A percentile compares a stretch with the other conserved stretches of the same genome.
phyloP scores from a whole-genome alignment of 2,113 vertebrate genomes.

The Psilopogon haemacephalus region DNA sequence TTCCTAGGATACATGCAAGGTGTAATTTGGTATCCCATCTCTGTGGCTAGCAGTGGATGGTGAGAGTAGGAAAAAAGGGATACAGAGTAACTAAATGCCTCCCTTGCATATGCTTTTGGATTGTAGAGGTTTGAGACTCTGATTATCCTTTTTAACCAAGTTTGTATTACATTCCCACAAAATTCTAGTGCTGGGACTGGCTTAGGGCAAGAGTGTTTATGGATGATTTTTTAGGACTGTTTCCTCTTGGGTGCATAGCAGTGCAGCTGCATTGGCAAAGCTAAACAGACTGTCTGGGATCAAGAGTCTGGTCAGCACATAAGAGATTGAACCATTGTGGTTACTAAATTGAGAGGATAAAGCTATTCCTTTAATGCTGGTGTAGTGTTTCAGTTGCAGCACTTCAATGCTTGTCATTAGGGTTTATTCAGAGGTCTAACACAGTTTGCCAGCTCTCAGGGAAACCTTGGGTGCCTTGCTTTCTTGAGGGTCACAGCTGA shows the following conservation, averaged over 20 bases:
- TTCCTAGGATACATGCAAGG: not conserved
- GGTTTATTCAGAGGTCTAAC: not conserved
- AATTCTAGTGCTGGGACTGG: not conserved
- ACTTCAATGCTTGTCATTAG: not conserved
- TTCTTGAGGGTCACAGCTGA: conserved; percentile 19
- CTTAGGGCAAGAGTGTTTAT: not conserved
- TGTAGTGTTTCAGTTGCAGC: conserved; percentile 28
- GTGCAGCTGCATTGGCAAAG: not conserved
- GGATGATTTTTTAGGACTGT: fast-evolving
- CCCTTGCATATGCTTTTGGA: not conserved
- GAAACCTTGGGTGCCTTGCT: not conserved
- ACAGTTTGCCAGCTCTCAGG: not conserved
- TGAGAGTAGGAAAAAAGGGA: not conserved
- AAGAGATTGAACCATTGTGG: not conserved
- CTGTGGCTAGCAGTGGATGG: not conserved
- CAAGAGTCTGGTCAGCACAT: not conserved
- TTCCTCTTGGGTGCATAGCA: not conserved
- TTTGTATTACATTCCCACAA: not conserved
- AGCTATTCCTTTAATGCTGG: conserved; percentile 48
- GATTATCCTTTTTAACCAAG: not conserved
- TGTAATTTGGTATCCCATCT: not conserved
- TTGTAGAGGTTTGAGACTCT: not conserved
- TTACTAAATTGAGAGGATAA: conserved; percentile 49
- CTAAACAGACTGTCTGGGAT: not conserved
- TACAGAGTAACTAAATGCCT: not conserved